Percentiles rank a stretch among this genome's conserved stretches.
Evolutionary conservation across 2,888 invertebrate species (phyloP).

Genomic region (Caenorhabditis sp.): DNA sequence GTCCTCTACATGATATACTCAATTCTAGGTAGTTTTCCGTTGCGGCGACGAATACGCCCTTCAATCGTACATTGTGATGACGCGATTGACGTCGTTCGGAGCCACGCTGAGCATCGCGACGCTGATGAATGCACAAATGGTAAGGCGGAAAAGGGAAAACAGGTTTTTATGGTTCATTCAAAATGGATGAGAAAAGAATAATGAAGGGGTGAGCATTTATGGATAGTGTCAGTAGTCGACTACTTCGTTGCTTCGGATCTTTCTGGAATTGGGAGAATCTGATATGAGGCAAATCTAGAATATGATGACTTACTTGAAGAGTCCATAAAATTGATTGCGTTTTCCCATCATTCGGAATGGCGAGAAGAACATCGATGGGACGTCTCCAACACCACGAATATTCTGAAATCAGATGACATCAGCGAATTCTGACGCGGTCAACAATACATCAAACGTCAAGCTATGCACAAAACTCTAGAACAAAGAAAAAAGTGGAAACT

Average conservation of each 20-base stretch:
- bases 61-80: conserved; percentile 59
- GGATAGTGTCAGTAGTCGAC: conserved; percentile 48
- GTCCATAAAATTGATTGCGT: conserved; percentile 71
- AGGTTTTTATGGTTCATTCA: conserved; percentile 21
- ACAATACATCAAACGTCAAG: conserved; percentile 32
- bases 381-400: conserved; percentile 58
- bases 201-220: conserved; percentile 13
- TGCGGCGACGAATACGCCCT: conserved; percentile 58
- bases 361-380: conserved; percentile 70
- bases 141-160: conserved; percentile 46
- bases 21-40: conserved; percentile 45
- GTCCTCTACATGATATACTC: background rate
- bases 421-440: background rate
- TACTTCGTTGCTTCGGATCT: conserved; percentile 62
- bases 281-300: background rate
- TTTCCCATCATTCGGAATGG: conserved; percentile 74
- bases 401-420: conserved; percentile 51
- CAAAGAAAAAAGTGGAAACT: conserved; percentile 30
- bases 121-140: conserved; percentile 76
- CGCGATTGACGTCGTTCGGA: conserved; percentile 61
- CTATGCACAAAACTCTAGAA: conserved; percentile 9
- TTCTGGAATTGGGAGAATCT: conserved; percentile 45
- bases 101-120: conserved; percentile 71
- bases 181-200: background rate
- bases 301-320: conserved; percentile 64